Evolutionary conservation across 2,888 invertebrate genomes (phyloP).

Genomic region (Sipha maydis): DNA sequence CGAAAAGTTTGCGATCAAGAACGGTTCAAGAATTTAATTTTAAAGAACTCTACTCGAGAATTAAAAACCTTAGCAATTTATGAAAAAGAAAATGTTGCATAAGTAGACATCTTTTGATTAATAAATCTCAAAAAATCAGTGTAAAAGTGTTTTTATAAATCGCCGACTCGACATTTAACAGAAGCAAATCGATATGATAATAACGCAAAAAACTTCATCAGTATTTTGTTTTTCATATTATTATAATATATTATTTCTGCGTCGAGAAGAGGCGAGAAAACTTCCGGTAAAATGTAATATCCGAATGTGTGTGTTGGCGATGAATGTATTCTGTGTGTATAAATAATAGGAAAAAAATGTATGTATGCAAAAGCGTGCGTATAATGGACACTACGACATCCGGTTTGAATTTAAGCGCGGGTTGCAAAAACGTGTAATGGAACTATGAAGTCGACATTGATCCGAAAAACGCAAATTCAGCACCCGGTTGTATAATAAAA

Average conservation of each 20-base stretch:
- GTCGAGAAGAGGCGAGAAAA: neutral
- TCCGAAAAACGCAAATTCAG: neutral
- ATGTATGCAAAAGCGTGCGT: neutral
- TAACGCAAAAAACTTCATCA: neutral
- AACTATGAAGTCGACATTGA: neutral
- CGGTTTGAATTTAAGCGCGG: slow-evolving; percentile 1
- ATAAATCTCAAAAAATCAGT: slow-evolving; percentile 16
- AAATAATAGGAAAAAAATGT: slow-evolving; percentile 38
- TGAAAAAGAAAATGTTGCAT: neutral
- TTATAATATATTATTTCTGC: neutral
- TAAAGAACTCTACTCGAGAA: slow-evolving; percentile 32
- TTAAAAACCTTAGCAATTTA: slow-evolving; percentile 20
- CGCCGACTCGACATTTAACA: slow-evolving; percentile 4
- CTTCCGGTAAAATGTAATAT: slow-evolving; percentile 18
- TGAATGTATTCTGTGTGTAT: neutral
- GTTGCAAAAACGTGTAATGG: neutral
- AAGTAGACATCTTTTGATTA: neutral
- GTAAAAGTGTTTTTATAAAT: slow-evolving; percentile 1
- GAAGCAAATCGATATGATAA: neutral
- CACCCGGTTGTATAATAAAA: neutral
- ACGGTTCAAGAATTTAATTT: slow-evolving; percentile 4
- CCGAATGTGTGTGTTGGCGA: neutral
- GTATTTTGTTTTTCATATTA: slow-evolving; percentile 18
- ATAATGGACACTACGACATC: slow-evolving; percentile 14
- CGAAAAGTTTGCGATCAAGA: no score